Percentiles rank a stretch among this genome's conserved stretches.
phyloP scores from a whole-genome alignment of 2,888 invertebrate genomes.

The Drosophila kuntzei region DNA sequence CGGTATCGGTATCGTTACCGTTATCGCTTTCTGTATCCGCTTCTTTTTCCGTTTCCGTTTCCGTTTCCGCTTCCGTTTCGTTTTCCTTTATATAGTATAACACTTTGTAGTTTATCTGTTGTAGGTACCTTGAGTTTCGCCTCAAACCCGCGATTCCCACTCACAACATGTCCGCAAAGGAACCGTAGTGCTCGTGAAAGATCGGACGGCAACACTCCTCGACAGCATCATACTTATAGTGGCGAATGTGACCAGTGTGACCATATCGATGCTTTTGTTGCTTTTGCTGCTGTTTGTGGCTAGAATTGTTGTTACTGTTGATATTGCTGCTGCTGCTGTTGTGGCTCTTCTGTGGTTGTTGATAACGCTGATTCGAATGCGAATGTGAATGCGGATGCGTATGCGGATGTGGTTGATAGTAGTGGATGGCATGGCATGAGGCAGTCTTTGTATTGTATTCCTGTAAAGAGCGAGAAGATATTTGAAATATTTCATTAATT shows the following conservation, averaged over 20 bases:
- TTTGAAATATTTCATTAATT: conserved; percentile 3
- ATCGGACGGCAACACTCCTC: conserved; percentile 84
- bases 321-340: conserved; percentile 37
- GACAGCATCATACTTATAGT: conserved; percentile 77
- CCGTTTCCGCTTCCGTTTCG: conserved; percentile 3
- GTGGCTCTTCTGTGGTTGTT: conserved; percentile 43
- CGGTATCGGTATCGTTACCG: conserved; percentile 2
- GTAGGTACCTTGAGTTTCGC: conserved; percentile 75
- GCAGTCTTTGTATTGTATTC: conserved; percentile 85
- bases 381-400: conserved; percentile 30
- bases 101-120: conserved; percentile 60
- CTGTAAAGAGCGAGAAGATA: conserved; percentile 59
- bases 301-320: conserved; percentile 28
- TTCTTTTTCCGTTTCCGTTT: background rate
- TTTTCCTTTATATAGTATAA: conserved; percentile 49
- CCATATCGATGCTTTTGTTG: conserved; percentile 53
- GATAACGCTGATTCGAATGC: conserved; percentile 34
- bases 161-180: conserved; percentile 77
- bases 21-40: background rate
- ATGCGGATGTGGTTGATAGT: conserved; percentile 76
- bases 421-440: conserved; percentile 85
- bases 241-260: conserved; percentile 61
- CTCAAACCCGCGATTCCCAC: conserved; percentile 21
- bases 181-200: conserved; percentile 81
- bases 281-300: conserved; percentile 26